Percentiles rank a stretch among this genome's conserved stretches.
Evolutionary conservation across 1,140 invertebrate genomes (phyloP).

Genomic region (Pteromalus puparum): DNA sequence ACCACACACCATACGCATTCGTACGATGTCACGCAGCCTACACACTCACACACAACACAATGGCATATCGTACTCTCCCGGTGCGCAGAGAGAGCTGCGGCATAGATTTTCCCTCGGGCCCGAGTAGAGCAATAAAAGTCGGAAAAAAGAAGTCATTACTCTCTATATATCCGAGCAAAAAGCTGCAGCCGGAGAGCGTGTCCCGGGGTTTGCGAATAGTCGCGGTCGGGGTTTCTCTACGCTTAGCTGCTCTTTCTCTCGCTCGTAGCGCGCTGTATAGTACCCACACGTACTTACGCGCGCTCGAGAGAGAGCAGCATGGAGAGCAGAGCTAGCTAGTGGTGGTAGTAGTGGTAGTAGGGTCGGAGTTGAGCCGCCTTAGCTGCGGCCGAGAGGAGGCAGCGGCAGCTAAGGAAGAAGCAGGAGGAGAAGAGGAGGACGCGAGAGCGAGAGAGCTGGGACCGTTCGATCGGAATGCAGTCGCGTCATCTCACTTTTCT

Average conservation of each 20-base stretch:
- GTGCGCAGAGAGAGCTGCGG: no score
- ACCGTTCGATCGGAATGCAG: conserved; percentile 37
- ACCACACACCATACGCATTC: not conserved
- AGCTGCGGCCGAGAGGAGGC: not conserved
- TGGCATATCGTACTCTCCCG: not conserved
- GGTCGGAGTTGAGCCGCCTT: not conserved
- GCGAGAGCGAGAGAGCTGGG: not conserved
- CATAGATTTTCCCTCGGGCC: not conserved
- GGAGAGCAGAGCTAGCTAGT: not conserved
- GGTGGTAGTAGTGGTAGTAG: not conserved
- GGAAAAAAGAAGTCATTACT: not conserved
- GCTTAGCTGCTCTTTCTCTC: not conserved
- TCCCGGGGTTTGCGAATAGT: not conserved
- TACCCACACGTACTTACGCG: not conserved
- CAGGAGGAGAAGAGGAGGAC: not conserved
- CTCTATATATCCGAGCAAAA: not conserved
- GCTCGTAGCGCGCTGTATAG: not conserved
- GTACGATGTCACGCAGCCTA: no score
- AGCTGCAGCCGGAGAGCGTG: not conserved
- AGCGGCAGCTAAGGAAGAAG: not conserved
- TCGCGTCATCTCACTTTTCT: conserved; percentile 18
- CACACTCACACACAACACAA: no score
- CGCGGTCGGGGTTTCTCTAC: not conserved
- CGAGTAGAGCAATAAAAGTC: conserved; percentile 3
- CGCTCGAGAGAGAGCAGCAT: no score